A percentile compares a stretch with the other conserved stretches of the same genome.
Conservation (phyloP, 2,113 vertebrate genomes). For the Lycaon pictus region DNA sequence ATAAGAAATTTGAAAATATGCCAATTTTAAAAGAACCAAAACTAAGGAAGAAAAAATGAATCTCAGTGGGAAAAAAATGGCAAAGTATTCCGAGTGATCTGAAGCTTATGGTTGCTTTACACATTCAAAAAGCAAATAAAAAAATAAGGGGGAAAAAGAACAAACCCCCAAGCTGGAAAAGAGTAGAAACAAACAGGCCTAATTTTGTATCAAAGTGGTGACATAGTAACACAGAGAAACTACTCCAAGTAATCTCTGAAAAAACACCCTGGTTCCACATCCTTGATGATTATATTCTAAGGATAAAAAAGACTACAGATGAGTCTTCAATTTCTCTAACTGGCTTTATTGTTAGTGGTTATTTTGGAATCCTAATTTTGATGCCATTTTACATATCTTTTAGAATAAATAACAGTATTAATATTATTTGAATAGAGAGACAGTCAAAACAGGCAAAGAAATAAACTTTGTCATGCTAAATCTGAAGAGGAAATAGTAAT, state of each 20-base stretch:
- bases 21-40: not conserved
- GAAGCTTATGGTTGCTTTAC: not conserved
- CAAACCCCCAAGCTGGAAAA: not conserved
- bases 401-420: constrained; percentile 34
- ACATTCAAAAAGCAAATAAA: not conserved
- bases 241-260: not conserved
- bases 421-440: not conserved
- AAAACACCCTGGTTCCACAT: not conserved
- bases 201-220: constrained; percentile 2
- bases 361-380: constrained; percentile 25
- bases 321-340: not conserved
- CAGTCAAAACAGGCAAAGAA: not conserved
- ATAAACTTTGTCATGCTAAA: not conserved
- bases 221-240: not conserved
- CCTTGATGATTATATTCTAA: not conserved
- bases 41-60: not conserved
- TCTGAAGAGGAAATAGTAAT: not conserved
- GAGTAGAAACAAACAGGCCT: constrained; percentile 29
- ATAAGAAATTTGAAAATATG: not conserved
- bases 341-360: not conserved
- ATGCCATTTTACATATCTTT: constrained; percentile 21
- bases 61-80: not conserved
- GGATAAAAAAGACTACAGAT: not conserved
- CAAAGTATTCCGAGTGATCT: not conserved
- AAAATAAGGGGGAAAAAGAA: not conserved